Evolutionary conservation across 2,888 invertebrate genomes (phyloP).

Genomic region (Dasysyrphus albostriatus): DNA sequence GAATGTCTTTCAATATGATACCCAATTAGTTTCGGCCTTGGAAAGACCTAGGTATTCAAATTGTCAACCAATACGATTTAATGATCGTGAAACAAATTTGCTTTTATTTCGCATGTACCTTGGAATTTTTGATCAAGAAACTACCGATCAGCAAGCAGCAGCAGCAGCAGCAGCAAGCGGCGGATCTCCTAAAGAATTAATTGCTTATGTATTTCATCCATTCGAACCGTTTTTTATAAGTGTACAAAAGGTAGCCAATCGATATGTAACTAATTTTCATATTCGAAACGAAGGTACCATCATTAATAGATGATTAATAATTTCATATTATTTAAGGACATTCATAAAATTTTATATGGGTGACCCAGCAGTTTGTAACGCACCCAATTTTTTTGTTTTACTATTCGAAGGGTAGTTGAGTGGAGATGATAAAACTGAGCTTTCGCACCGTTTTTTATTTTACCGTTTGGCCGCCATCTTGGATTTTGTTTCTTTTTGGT

Average conservation of each 20-base stretch:
- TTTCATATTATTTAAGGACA: too few species aligned
- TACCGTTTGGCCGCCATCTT: too few species aligned
- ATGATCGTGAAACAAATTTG: slow-evolving; percentile 91
- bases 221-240: slow-evolving; percentile 98
- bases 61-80: slow-evolving; percentile 93
- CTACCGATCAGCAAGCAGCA: slow-evolving; percentile 71
- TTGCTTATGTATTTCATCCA: slow-evolving; percentile 98
- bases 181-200: slow-evolving; percentile 85
- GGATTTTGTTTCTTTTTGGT: too few species aligned
- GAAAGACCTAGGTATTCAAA: slow-evolving; percentile 97
- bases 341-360: too few species aligned
- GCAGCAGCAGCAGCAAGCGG: neutral
- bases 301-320: slow-evolving; percentile 60
- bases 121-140: slow-evolving; percentile 88
- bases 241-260: slow-evolving; percentile 95
- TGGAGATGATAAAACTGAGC: too few species aligned
- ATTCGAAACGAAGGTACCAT: slow-evolving; percentile 87
- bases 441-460: too few species aligned
- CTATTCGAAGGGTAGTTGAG: too few species aligned
- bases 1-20: slow-evolving; percentile 96
- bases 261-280: slow-evolving; percentile 98
- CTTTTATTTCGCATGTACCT: slow-evolving; percentile 95
- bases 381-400: too few species aligned
- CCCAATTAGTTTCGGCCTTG: slow-evolving; percentile 97
- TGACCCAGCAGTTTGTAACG: too few species aligned